These are phyloP conservation scores for Myopa tessellatipennis DNA, from an alignment of 2,888 invertebrate genomes.

Conservation along the genomic window DNA sequence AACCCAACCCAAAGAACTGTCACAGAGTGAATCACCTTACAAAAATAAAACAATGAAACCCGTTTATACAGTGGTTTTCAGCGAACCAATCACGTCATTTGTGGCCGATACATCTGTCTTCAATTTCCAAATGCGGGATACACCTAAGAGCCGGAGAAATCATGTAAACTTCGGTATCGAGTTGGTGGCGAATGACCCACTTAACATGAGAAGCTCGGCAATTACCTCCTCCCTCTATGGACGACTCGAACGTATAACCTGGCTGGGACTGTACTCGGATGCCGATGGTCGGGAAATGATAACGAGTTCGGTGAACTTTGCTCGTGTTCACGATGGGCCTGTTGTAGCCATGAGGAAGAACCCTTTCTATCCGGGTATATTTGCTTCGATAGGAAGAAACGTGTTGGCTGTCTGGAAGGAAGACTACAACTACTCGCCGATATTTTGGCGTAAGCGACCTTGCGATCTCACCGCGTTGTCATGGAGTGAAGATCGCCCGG, in stretches of 20 bases:
- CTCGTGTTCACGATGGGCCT: constrained; percentile 78
- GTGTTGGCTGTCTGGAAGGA: constrained; percentile 82
- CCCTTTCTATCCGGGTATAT: constrained; percentile 72
- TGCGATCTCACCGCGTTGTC: constrained; percentile 73
- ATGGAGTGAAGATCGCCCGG: constrained; percentile 83
- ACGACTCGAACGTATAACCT: constrained; percentile 65
- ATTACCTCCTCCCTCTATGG: constrained; percentile 62
- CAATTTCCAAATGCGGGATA: constrained; percentile 46
- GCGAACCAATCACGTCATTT: constrained; percentile 67
- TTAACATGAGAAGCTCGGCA: constrained; percentile 53
- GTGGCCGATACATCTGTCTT: constrained; percentile 60
- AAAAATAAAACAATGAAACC: constrained; percentile 76
- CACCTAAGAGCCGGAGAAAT: constrained; percentile 45
- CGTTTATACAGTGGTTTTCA: constrained; percentile 70
- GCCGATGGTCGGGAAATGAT: constrained; percentile 72
- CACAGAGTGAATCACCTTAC: constrained; percentile 73
- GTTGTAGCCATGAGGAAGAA: constrained; percentile 73
- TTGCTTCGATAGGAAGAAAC: constrained; percentile 80
- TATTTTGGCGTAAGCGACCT: constrained; percentile 76
- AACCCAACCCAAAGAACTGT: constrained; percentile 72
- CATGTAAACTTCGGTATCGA: constrained; percentile 53
- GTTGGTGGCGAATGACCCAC: constrained; percentile 50
- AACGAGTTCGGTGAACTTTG: constrained; percentile 65
- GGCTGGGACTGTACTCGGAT: constrained; percentile 77
- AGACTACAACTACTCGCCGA: constrained; percentile 72